Conservation (phyloP, 2,888 invertebrate species). For the Bruchidius siliquastri region DNA sequence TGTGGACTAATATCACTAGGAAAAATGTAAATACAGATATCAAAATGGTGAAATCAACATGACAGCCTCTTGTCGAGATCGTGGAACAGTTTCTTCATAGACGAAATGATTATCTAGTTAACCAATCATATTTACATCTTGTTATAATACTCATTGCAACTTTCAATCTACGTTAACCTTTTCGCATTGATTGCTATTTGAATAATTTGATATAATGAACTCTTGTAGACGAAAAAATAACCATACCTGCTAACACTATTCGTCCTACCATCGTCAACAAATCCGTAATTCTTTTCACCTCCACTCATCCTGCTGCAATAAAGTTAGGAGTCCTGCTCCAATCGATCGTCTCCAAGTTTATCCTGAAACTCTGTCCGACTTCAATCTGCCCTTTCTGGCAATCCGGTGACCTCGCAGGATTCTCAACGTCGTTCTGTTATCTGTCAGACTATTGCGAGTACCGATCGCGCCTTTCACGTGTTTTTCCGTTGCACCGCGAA, state of each 20-base stretch:
- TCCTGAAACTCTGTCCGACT: background rate
- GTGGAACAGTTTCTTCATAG: no score
- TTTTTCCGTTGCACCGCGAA: background rate
- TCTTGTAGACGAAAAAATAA: background rate
- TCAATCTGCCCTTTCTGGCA: background rate
- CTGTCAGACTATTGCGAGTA: background rate
- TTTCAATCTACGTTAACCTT: no score
- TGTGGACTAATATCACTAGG: no score
- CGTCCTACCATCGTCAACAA: constrained; percentile 19
- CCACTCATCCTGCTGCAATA: background rate
- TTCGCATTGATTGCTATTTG: no score
- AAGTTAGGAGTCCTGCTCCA: background rate
- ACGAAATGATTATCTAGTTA: no score
- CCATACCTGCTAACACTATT: constrained; percentile 20
- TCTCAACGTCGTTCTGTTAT: background rate
- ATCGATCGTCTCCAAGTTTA: background rate
- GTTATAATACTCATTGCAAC: no score
- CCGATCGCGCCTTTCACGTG: background rate
- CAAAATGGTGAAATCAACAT: no score
- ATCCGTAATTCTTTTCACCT: constrained; percentile 20
- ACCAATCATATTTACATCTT: no score
- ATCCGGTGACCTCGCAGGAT: background rate
- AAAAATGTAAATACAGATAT: no score
- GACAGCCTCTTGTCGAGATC: no score
- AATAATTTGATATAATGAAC: no score